Base-by-base conservation (phyloP, 2,888 invertebrate species). In the Eupithecia insigniata region DNA sequence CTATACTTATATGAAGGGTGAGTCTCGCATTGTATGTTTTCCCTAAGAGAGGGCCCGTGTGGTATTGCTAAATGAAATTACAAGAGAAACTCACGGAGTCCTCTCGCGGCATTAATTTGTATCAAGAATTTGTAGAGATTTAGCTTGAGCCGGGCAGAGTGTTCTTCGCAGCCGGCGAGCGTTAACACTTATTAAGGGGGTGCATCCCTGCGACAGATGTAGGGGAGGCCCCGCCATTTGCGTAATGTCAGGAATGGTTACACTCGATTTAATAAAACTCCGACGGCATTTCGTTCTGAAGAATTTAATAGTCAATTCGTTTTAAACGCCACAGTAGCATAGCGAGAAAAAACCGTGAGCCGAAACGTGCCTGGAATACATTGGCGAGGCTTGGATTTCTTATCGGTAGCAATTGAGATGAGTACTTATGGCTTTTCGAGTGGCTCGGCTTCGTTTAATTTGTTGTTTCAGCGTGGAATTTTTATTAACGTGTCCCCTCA, bases 251-350 rank as follows among this genome's bases (percentile, higher is more conserved):
- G 92, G 92, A 93, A 93, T 93, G 93, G 93, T 93, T 93, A 93
- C 93, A 93, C 93, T 93, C 94, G 93, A 93, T 94, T 94, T 94
- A 94, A 94, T 93, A 94, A 93, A 94, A 94, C 90, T 93, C 92
- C 88, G 88, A 91, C 93, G 92, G 89, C 92, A 92, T 93, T 93
- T 92, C 92, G 92, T 93, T 93, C 87, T 91, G 90, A 91, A 90
- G 92, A 93, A 93, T 93, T 93, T 93, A 92, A 92, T 92, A 93
- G 93, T 92, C 93, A 92, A 93, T 94, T 92, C 91, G 89, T 92
- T 93, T 92, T 92, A 92, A 92, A 91, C 92, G 92, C 90, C 89
- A 91, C 89, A 86, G 91, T 85, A 87, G 90, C 90, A 91, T 90
- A 88, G 91, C 90, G 87, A 90, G 89, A 93, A 93, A 92, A 93